Base-by-base conservation (phyloP, 2,888 invertebrate species). In the Drosophila helvetica region DNA sequence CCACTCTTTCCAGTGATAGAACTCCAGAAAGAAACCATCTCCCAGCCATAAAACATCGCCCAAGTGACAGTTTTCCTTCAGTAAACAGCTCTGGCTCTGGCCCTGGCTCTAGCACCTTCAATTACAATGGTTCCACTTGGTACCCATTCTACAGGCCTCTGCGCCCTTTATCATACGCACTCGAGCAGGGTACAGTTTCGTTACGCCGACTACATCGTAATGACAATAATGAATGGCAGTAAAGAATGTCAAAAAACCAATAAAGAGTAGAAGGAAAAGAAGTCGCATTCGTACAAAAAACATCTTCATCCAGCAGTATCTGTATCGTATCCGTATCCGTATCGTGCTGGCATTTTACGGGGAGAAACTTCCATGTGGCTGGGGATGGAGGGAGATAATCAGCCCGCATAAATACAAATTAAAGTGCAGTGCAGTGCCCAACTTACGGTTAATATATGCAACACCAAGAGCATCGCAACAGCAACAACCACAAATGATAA, bases 321-420 rank as follows among this genome's bases (percentile, higher is more conserved):
- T 6, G 38, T 15, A 38, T 38, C 38, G 38, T 6, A 38, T 38
- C 38, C 12, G 12, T 33, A 33, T 33, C 33, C 38, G 12, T 38
- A 62, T 57, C 70, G 69, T 62, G 56, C 64, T 55, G 51, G 59
- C 55, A 70, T 52, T 48, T n/a, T 58, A 70, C 63, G 57, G 63
- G 71, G 38, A 38, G 38, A 38, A 38, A 38, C 58, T 22, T 27
- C 27, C 27, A 27, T 2, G 27, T 25, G 25, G 25, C 1, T 25
- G 27, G 27, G 27, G 27, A 27, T 2, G 27, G 27, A 51, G 61
- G 60, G 65, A 72, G 69, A 75, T 86, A 86, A 83, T 80, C 84
- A 84, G 84, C 80, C 86, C 80, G 84, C 84, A 84, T 84, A 79
- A 85, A 83, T 85, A 83, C 86, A 80, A 83, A 82, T 85, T 85